Evolutionary conservation across 2,113 vertebrate genomes (phyloP).

Genomic region (Pseudorasbora parva): DNA sequence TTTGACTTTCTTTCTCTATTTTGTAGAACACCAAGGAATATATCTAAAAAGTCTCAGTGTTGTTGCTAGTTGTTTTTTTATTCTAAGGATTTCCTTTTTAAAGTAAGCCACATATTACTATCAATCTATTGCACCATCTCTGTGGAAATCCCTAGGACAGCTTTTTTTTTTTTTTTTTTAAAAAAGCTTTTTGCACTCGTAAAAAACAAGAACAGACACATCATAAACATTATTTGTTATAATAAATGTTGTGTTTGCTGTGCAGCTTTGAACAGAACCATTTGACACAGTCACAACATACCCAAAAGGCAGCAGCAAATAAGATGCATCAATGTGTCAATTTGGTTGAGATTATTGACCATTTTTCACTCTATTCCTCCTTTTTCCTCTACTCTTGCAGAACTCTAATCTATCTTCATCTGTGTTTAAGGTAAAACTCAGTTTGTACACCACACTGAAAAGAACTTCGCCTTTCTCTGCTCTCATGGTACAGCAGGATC

Average conservation of each 20-base stretch:
- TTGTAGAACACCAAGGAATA: background rate
- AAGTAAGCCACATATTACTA: background rate
- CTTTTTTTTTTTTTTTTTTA: conserved; percentile 1
- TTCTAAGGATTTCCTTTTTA: background rate
- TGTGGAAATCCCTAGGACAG: background rate
- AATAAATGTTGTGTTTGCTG: background rate
- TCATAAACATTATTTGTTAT: background rate
- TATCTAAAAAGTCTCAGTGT: background rate
- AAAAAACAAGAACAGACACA: conserved; percentile 2
- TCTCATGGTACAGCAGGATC: background rate
- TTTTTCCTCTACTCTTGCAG: background rate
- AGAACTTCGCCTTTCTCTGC: background rate
- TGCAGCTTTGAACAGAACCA: background rate
- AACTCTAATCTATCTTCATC: background rate
- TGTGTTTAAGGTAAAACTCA: background rate
- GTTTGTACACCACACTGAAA: background rate
- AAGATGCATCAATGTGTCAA: background rate
- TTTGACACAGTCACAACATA: conserved; percentile 5
- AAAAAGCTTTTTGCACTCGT: background rate
- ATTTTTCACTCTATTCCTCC: background rate
- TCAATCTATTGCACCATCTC: background rate
- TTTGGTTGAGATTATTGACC: background rate
- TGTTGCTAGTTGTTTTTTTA: background rate
- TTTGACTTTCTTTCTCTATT: background rate
- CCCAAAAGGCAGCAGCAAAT: background rate